These are phyloP conservation scores for Epirrhoe alternata DNA, from an alignment of 2,888 invertebrate species.

Conservation along the genomic window DNA sequence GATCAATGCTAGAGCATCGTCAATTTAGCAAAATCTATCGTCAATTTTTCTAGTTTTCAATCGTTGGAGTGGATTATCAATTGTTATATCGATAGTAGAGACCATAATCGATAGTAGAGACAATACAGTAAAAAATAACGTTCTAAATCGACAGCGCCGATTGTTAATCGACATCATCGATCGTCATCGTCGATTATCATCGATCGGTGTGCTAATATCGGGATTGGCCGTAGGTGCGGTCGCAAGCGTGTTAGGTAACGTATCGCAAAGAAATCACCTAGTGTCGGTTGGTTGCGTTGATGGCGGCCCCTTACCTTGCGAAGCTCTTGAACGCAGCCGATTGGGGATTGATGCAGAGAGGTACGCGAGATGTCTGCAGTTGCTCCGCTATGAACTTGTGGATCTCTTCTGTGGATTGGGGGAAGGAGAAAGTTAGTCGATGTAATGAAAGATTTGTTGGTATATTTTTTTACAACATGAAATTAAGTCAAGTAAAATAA, in stretches of 20 bases:
- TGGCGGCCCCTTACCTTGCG: slow-evolving; percentile 95
- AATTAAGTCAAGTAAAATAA: too few relatives aligned
- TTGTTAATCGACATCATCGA: not conserved
- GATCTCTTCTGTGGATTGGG: slow-evolving; percentile 93
- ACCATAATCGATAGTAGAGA: too few relatives aligned
- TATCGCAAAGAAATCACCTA: slow-evolving; percentile 85
- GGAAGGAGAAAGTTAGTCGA: slow-evolving; percentile 11
- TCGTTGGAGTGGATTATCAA: too few relatives aligned
- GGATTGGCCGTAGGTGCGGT: slow-evolving; percentile 76
- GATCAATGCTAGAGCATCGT: too few relatives aligned
- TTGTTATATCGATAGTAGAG: too few relatives aligned
- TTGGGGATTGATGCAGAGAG: slow-evolving; percentile 99
- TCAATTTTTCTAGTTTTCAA: too few relatives aligned
- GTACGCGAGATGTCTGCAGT: slow-evolving; percentile 97
- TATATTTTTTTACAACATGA: too few relatives aligned
- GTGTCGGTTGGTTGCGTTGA: slow-evolving; percentile 79
- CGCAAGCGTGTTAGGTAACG: slow-evolving; percentile 70
- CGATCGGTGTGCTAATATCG: slow-evolving; percentile 9
- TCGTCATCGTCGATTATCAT: not conserved
- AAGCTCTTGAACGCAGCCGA: slow-evolving; percentile 99
- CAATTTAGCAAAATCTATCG: too few relatives aligned
- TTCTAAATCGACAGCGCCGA: not conserved
- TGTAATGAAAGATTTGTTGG: too few relatives aligned
- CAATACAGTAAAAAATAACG: too few relatives aligned
- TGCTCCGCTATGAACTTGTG: slow-evolving; percentile 99